Evolutionary conservation across 2,113 vertebrate genomes (phyloP), one percentile per base, ranked within the genome.

Genomic region (Platysteira castanea): DNA sequence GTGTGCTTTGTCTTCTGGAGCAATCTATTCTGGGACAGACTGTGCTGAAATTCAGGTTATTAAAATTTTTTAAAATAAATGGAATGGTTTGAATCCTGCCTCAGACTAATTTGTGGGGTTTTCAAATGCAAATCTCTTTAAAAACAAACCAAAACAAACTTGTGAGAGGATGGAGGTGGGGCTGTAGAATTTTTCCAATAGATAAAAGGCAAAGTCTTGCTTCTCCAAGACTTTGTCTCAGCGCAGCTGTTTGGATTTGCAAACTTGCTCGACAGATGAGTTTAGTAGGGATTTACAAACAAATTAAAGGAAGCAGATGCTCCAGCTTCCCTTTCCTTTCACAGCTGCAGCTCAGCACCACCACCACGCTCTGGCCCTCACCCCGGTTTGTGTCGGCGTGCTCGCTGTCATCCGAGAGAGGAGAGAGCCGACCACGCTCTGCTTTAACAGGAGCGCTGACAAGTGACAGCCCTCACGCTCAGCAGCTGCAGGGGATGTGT

Each of bases 301-400:
- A 69, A 82, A 42, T n/a, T n/a, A 22, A 33, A 68, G 84, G 75
- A 83, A 93, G 82, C 85, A 80, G 87, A 52, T 85, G 71, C 76
- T 87, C 41, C 53, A 76, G 2, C 53, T 82, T 91, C 84, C 60
- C 69, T 41, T 39, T 52, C 53, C 94, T 91, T 85, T 57, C 85
- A 17, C 78, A 88, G 92, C 90, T 93, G 92, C 22, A 76, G 74
- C 70, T 87, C 81, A 9, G 26, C 77, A 41, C 15, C 33, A 28
- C 13, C 33, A 4, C 31, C 9, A 41, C 0, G 1, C 83, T 33
- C 9, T 23, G 61, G 35, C 81, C 65, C 81, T 23, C 64, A 9
- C 14, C 47, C 47, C 1, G 0, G 10, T 15, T 9, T 26, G 24
- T 30, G n/a, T 10, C 1, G 0, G 42, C 52, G 8, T 0, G 0